Evolutionary conservation across 2,113 vertebrate genomes (phyloP).

Genomic region (Okapia johnstoni): DNA sequence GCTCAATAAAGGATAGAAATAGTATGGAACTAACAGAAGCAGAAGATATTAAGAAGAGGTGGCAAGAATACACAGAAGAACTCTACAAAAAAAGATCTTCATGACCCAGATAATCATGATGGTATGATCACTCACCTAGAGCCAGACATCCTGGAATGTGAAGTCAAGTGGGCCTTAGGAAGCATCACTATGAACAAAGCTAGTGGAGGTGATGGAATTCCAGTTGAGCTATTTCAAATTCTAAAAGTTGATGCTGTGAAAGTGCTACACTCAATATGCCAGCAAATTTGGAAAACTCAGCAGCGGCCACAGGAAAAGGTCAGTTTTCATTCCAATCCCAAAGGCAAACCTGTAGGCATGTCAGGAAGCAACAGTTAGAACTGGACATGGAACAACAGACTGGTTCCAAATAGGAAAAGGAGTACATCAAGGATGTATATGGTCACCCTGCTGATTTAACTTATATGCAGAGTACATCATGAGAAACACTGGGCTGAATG

Average conservation of each 20-base stretch:
- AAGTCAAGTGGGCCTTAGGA: not conserved
- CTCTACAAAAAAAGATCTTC: not conserved
- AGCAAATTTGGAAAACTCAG: not conserved
- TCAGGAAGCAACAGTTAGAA: not conserved
- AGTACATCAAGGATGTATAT: not conserved
- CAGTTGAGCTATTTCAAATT: not conserved
- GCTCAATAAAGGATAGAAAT: not conserved
- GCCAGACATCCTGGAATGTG: not conserved
- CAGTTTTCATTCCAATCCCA: not conserved
- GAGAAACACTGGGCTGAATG: fast-evolving
- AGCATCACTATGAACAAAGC: not conserved
- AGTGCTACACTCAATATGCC: not conserved
- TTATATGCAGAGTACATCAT: not conserved
- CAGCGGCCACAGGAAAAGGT: not conserved
- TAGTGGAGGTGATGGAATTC: not conserved
- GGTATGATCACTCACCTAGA: not conserved
- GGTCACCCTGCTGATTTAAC: not conserved
- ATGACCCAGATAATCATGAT: not conserved
- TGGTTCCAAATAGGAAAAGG: not conserved
- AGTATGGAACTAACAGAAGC: not conserved
- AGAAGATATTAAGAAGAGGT: not conserved
- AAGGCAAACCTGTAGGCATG: not conserved
- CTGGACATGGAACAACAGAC: not conserved
- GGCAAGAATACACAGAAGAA: not conserved
- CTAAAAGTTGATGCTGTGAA: not conserved